phyloP scores from a whole-genome alignment of 2,888 invertebrate species.

The Tetramorium bicarinatum region DNA sequence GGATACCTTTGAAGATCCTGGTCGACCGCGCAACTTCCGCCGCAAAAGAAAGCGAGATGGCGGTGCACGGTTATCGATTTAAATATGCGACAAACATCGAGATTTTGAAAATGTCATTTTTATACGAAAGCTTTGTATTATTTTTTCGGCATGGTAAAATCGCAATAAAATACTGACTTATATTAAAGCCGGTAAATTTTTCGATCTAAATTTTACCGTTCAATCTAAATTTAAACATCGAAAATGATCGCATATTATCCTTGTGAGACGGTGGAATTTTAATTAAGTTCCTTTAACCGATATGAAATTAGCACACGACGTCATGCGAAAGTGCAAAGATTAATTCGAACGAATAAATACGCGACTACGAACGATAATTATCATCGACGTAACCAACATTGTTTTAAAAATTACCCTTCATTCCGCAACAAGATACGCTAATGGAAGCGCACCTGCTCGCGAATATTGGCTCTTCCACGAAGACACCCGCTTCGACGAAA shows the following conservation, averaged over 20 bases:
- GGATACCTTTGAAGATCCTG: slow-evolving; percentile 48
- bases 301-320: slow-evolving; percentile 26
- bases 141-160: neutral
- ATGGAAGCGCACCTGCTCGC: slow-evolving; percentile 52
- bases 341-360: slow-evolving; percentile 47
- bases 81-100: neutral
- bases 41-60: slow-evolving; percentile 4
- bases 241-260: neutral
- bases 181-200: slow-evolving; percentile 2
- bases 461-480: slow-evolving; percentile 56
- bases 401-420: slow-evolving; percentile 55
- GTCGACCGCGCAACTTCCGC: slow-evolving; percentile 41
- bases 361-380: slow-evolving; percentile 44
- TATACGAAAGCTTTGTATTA: neutral
- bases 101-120: neutral
- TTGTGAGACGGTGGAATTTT: slow-evolving; percentile 33
- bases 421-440: slow-evolving; percentile 53
- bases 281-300: slow-evolving; percentile 40
- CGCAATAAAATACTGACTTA: neutral
- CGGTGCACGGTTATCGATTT: neutral
- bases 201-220: neutral
- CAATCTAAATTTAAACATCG: neutral
- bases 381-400: slow-evolving; percentile 39
- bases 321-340: slow-evolving; percentile 2
- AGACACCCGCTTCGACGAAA: slow-evolving; percentile 59